A percentile compares a stretch with the other conserved stretches of the same genome.
Conservation (phyloP, 1,140 invertebrate species). For the Lordiphosa mommai region DNA sequence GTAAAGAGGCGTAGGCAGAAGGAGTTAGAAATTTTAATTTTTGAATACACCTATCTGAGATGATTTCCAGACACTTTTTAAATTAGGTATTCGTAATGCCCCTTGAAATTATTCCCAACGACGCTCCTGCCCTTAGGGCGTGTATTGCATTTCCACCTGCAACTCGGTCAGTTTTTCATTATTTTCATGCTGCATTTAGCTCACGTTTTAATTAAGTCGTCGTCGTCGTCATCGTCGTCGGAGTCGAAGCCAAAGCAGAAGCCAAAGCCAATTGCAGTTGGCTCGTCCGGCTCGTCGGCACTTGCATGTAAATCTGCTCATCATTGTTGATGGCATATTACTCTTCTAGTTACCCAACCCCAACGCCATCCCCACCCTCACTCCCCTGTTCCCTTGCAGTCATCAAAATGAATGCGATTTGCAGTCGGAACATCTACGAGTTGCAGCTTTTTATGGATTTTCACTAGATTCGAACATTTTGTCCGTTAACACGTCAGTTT, state of each 20-base stretch:
- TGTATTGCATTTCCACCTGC: conserved; percentile 58
- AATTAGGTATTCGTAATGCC: background rate
- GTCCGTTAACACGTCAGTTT: conserved; percentile 59
- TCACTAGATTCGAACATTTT: conserved; percentile 35
- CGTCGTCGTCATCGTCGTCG: conserved; percentile 23
- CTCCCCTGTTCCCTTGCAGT: background rate
- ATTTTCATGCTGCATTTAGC: conserved; percentile 77
- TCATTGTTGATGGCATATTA: conserved; percentile 77
- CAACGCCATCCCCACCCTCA: background rate
- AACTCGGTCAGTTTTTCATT: conserved; percentile 77
- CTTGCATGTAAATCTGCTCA: conserved; percentile 78
- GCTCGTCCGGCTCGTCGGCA: conserved; percentile 33
- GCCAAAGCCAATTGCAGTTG: conserved; percentile 43
- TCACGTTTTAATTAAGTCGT: conserved; percentile 78
- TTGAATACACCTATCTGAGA: too few species aligned
- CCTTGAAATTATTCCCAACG: background rate
- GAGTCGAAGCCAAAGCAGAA: conserved; percentile 14
- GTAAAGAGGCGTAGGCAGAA: background rate
- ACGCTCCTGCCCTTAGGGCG: conserved; percentile 17
- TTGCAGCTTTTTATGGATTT: conserved; percentile 70
- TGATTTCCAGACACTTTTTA: too few species aligned
- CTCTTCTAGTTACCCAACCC: conserved; percentile 12
- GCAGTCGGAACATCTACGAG: conserved; percentile 56
- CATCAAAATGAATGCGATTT: conserved; percentile 70
- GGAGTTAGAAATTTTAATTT: background rate